Evolutionary conservation across 2,113 vertebrate species (phyloP).

Genomic region (Amblyornis subalaris): DNA sequence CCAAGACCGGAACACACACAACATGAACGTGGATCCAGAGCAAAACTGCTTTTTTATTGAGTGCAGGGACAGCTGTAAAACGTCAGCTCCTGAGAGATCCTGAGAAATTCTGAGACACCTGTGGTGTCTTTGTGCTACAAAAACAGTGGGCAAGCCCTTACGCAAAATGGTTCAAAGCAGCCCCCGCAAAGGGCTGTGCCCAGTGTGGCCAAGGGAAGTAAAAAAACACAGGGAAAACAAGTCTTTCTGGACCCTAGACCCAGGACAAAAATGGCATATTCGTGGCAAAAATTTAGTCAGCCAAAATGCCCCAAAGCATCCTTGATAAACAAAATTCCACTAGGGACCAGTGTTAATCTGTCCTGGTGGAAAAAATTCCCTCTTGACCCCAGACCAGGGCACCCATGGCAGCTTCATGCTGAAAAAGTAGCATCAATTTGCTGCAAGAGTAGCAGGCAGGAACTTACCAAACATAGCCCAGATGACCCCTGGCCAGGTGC

Average conservation of each 20-base stretch:
- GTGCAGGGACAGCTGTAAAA: background rate
- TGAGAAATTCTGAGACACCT: no score
- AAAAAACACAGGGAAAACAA: background rate
- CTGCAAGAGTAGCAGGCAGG: background rate
- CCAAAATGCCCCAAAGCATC: background rate
- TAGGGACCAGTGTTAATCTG: background rate
- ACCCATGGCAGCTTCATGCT: accelerated
- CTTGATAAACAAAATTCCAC: background rate
- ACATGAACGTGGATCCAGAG: accelerated
- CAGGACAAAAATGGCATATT: background rate
- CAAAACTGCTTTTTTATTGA: background rate
- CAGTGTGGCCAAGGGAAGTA: background rate
- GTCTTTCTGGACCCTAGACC: background rate
- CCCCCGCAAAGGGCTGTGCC: background rate
- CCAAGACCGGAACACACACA: no score
- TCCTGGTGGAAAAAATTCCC: background rate
- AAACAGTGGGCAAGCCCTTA: background rate
- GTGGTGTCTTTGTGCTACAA: background rate
- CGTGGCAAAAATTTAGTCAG: background rate
- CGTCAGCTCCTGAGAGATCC: background rate
- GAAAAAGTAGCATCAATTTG: background rate
- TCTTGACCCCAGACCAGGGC: background rate
- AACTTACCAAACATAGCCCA: background rate
- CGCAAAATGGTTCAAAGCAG: background rate
- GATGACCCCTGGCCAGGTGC: background rate